phyloP scores from a whole-genome alignment of 1,140 invertebrate genomes.

The Papilio polyxenes region DNA sequence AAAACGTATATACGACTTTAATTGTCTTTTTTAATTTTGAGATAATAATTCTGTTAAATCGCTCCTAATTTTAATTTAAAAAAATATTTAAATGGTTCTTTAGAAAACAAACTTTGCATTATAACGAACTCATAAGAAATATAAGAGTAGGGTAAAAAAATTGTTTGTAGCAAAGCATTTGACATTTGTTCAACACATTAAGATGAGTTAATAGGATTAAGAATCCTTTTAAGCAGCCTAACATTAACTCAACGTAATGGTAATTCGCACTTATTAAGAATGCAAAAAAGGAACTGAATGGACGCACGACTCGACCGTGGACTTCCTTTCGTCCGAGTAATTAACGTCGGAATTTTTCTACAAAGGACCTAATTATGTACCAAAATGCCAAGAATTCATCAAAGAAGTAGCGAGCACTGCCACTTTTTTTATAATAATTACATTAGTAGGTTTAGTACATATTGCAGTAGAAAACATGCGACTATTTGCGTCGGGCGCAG shows the following conservation, averaged over 20 bases:
- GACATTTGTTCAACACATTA: neutral
- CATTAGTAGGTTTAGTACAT: constrained; percentile 43
- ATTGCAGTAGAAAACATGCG: constrained; percentile 46
- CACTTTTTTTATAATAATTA: constrained; percentile 49
- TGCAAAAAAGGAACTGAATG: neutral
- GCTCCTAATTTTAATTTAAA: neutral
- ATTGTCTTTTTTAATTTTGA: neutral
- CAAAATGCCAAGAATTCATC: constrained; percentile 40
- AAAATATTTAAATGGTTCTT: neutral
- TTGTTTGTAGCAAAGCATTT: neutral
- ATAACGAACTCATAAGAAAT: neutral
- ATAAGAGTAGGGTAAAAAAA: too few species aligned
- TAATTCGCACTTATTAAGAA: constrained; percentile 2
- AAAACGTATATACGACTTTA: neutral
- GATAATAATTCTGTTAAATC: neutral
- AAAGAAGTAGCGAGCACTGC: constrained; percentile 32
- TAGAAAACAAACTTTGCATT: neutral
- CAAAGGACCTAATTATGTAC: constrained; percentile 37
- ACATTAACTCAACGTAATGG: neutral
- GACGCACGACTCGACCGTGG: neutral
- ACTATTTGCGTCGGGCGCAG: constrained; percentile 61
- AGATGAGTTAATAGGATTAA: too few species aligned
- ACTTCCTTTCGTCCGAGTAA: constrained; percentile 4
- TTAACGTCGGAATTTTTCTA: constrained; percentile 23
- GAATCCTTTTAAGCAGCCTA: neutral